Base-by-base conservation (phyloP, 2,888 invertebrate species). In the Asteroscopus sphinx region DNA sequence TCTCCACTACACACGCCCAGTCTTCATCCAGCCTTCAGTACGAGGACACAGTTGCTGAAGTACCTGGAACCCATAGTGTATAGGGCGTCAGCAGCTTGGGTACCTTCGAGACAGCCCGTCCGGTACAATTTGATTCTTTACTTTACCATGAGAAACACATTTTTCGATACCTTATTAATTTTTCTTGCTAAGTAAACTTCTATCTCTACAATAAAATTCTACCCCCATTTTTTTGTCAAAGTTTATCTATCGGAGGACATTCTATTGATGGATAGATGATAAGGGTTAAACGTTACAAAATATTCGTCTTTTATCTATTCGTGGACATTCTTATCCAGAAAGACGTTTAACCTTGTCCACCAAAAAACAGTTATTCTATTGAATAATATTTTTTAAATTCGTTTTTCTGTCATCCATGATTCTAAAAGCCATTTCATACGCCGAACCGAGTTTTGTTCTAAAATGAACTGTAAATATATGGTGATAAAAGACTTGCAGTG, bases 271-370 rank as follows among this genome's bases (percentile, higher is more conserved):
- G 52, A 40, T 26, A 13, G n/a, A 4, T 35, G 35, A 52, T 46
- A 46, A 42, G 37, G 63, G 63, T 68, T 48, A 28, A 37, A 49
- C 26, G 15, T 21, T 66, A 32, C n/a, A 45, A 51, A 12, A 42
- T 30, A 60, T 52, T 39, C 25, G 5, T 25, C 16, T 26, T 7
- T 46, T 46, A 51, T 37, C 45, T 52, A 17, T 46, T 21, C 21
- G 33, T 30, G 7, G 25, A 30, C 15, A 42, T 36, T 30, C 0
- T 41, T 39, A 33, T 68, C 35, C 13, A 7, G 7, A 15, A 3
- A 37, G 21, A 46, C 12, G n/a, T 25, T n/a, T n/a, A 37, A 51
- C 15, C 46, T 52, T 60, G 13, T 33, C 6, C 6, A 32, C 28
- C 7, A 8, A 28, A 8, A 6, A 28, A 28, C 11, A 8, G 1